These are phyloP conservation scores for Atrina japonica DNA, from an alignment of 2,888 invertebrate genomes.

Conservation along the genomic window DNA sequence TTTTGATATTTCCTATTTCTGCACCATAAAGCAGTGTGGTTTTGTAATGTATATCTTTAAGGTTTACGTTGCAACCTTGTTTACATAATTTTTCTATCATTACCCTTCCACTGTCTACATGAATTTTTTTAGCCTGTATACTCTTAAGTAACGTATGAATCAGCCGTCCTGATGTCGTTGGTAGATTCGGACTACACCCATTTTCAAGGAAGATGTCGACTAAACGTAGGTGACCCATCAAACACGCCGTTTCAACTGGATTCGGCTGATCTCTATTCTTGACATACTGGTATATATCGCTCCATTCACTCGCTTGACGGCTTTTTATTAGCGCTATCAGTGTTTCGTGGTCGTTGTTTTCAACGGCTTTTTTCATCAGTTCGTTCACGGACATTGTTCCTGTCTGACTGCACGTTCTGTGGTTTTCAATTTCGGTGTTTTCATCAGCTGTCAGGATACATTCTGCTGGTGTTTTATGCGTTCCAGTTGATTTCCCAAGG, in stretches of 20 bases:
- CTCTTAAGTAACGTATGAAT: conserved; percentile 58
- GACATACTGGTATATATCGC: conserved; percentile 26
- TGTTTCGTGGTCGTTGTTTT: conserved; percentile 2
- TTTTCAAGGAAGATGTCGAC: conserved; percentile 57
- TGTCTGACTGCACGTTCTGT: too few relatives aligned
- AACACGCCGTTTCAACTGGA: conserved; percentile 59
- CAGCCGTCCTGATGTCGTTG: conserved; percentile 59
- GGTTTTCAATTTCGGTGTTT: too few relatives aligned
- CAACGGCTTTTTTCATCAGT: conserved; percentile 3
- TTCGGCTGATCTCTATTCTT: conserved; percentile 25
- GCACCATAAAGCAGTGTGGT: conserved; percentile 56
- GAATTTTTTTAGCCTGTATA: conserved; percentile 48
- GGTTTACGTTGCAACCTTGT: conserved; percentile 57
- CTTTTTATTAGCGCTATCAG: conserved; percentile 10
- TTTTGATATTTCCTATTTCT: conserved; percentile 53
- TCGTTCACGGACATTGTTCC: too few relatives aligned
- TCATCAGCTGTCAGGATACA: too few relatives aligned
- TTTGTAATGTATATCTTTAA: conserved; percentile 51
- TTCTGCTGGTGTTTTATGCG: too few relatives aligned
- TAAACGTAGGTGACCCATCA: conserved; percentile 56
- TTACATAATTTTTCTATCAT: conserved; percentile 45
- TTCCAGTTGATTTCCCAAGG: too few relatives aligned
- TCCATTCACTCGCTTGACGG: conserved; percentile 9
- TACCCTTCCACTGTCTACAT: conserved; percentile 42
- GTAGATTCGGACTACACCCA: conserved; percentile 65